These are phyloP conservation scores for Aegotheles bennettii DNA, from an alignment of 2,113 vertebrate species.

Conservation along the genomic window DNA sequence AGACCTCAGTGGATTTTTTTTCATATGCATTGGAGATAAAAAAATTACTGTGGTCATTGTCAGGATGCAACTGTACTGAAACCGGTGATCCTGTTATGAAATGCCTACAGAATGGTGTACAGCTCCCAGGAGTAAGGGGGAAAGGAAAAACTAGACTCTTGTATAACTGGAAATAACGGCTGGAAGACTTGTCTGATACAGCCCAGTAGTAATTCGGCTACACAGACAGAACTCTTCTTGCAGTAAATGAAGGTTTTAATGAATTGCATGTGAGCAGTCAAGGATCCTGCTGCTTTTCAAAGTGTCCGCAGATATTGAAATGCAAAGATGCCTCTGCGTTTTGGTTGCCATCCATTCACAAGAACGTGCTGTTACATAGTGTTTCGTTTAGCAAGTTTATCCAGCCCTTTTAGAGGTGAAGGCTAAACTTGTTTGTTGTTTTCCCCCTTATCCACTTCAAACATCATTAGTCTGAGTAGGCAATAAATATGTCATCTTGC, in stretches of 20 bases:
- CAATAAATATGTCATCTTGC: slow-evolving; percentile 56
- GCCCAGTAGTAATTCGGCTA: background rate
- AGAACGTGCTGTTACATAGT: background rate
- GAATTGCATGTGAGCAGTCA: background rate
- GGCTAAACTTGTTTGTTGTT: slow-evolving; percentile 60
- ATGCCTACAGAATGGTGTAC: background rate
- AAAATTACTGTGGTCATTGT: background rate
- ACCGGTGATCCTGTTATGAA: background rate
- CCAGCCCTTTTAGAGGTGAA: slow-evolving; percentile 45
- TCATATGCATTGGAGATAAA: background rate
- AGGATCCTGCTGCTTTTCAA: background rate
- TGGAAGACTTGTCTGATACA: background rate
- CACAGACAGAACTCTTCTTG: background rate
- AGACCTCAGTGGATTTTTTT: background rate
- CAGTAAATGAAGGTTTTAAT: background rate
- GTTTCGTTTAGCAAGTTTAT: background rate
- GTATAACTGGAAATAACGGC: background rate
- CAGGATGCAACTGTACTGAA: background rate
- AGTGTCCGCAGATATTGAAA: background rate
- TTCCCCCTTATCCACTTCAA: slow-evolving; percentile 44
- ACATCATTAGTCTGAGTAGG: slow-evolving; percentile 44
- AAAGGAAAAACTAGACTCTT: background rate
- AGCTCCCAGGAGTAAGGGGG: background rate
- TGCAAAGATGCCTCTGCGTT: background rate
- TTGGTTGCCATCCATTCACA: slow-evolving; percentile 45